These are phyloP conservation scores for Magallana gigas DNA, from an alignment of 1,140 invertebrate species.

Conservation along the genomic window DNA sequence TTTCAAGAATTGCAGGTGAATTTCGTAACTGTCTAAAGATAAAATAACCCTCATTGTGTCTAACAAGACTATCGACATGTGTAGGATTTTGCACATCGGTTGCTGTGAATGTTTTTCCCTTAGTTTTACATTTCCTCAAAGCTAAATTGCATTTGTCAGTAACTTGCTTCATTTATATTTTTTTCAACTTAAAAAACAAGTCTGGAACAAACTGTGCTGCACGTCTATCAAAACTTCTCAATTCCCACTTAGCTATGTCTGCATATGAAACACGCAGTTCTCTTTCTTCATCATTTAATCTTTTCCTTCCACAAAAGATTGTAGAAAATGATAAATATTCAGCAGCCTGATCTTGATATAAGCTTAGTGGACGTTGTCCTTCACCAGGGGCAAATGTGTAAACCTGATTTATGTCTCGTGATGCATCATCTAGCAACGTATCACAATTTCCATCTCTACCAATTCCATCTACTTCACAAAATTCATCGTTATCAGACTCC, in stretches of 20 bases:
- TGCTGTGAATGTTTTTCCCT: slow-evolving; percentile 46
- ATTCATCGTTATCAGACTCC: background rate
- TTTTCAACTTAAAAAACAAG: slow-evolving; percentile 50
- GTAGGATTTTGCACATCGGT: background rate
- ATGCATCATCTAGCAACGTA: slow-evolving; percentile 37
- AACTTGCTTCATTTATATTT: slow-evolving; percentile 44
- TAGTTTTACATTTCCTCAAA: slow-evolving; percentile 37
- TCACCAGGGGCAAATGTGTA: slow-evolving; percentile 50
- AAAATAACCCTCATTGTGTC: slow-evolving; percentile 56
- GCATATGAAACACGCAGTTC: slow-evolving; percentile 38
- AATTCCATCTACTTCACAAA: slow-evolving; percentile 39
- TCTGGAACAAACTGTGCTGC: slow-evolving; percentile 44
- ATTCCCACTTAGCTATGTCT: slow-evolving; percentile 47
- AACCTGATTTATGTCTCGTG: slow-evolving; percentile 19
- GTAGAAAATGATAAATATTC: slow-evolving; percentile 51
- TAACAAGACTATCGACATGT: slow-evolving; percentile 46
- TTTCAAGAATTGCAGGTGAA: slow-evolving; percentile 58
- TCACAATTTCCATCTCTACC: slow-evolving; percentile 30
- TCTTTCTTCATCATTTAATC: slow-evolving; percentile 30
- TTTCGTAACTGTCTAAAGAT: slow-evolving; percentile 50
- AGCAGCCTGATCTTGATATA: slow-evolving; percentile 50
- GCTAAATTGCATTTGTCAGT: slow-evolving; percentile 46
- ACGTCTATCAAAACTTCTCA: slow-evolving; percentile 42
- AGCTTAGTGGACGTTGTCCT: slow-evolving; percentile 45
- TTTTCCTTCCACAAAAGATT: slow-evolving; percentile 63